These are phyloP conservation scores for Periophthalmodon schlosseri DNA, from an alignment of 2,113 vertebrate genomes.

Conservation along the genomic window DNA sequence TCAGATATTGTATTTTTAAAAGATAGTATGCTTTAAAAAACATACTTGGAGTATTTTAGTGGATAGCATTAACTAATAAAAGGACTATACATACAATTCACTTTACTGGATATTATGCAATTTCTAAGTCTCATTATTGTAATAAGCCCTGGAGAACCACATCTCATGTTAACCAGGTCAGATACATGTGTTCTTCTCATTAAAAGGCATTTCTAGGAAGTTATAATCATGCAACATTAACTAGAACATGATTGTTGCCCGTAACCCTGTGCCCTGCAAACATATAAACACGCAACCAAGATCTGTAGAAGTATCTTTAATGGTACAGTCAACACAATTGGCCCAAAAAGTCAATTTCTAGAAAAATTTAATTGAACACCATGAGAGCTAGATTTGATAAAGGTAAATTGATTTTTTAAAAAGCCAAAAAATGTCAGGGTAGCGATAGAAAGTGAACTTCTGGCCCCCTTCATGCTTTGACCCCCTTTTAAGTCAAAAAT, in stretches of 20 bases:
- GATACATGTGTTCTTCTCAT: slow-evolving; percentile 42
- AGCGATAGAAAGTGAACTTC: slow-evolving; percentile 12
- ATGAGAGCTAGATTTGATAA: background rate
- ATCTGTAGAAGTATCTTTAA: slow-evolving; percentile 13
- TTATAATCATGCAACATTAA: slow-evolving; percentile 46
- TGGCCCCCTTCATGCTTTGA: slow-evolving; percentile 29
- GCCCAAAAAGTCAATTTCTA: slow-evolving; percentile 28
- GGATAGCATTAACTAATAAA: background rate
- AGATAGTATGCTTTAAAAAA: no score
- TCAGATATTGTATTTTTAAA: no score
- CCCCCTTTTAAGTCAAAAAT: slow-evolving; percentile 32
- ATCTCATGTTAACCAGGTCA: slow-evolving; percentile 22
- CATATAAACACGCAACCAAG: slow-evolving; percentile 18
- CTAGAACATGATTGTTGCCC: slow-evolving; percentile 33
- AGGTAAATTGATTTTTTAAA: slow-evolving; percentile 1
- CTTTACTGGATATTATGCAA: background rate
- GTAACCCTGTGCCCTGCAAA: slow-evolving; percentile 38
- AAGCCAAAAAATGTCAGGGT: background rate
- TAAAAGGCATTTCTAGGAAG: slow-evolving; percentile 37
- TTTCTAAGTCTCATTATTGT: background rate
- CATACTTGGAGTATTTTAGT: background rate
- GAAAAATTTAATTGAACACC: slow-evolving; percentile 2
- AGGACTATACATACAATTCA: background rate
- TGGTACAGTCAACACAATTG: background rate
- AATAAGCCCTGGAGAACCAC: background rate